These are phyloP conservation scores for Hirudinaria manillensis DNA, from an alignment of 2,888 invertebrate species.

Conservation along the genomic window DNA sequence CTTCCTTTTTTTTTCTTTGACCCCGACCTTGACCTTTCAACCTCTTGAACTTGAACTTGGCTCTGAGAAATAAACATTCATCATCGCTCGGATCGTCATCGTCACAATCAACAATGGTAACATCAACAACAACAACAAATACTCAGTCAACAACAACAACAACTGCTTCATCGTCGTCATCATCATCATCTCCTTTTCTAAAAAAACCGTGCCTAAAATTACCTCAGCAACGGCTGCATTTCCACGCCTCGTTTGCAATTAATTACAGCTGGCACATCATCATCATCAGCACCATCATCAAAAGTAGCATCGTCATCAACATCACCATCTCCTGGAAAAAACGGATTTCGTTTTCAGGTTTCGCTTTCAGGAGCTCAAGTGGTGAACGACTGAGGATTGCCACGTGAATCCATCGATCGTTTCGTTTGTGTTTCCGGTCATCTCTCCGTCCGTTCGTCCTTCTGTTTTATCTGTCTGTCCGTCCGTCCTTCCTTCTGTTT, in stretches of 20 bases:
- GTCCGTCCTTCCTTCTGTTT: not conserved
- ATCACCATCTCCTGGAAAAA: no score
- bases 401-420: not conserved
- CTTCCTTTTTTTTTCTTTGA: not conserved
- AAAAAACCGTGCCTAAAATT: no score
- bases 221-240: no score
- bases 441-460: not conserved
- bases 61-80: not conserved
- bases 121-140: not conserved
- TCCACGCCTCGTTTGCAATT: no score
- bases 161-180: not conserved
- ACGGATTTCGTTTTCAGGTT: no score
- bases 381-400: no score
- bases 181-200: no score
- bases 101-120: not conserved
- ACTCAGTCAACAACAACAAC: not conserved
- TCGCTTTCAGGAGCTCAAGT: no score
- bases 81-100: not conserved
- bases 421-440: not conserved
- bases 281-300: no score
- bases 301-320: no score
- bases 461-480: not conserved
- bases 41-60: not conserved
- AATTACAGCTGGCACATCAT: no score
- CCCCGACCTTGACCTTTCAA: not conserved